Evolutionary conservation across 2,888 invertebrate genomes (phyloP).

Genomic region (Dexiosoma caninum): DNA sequence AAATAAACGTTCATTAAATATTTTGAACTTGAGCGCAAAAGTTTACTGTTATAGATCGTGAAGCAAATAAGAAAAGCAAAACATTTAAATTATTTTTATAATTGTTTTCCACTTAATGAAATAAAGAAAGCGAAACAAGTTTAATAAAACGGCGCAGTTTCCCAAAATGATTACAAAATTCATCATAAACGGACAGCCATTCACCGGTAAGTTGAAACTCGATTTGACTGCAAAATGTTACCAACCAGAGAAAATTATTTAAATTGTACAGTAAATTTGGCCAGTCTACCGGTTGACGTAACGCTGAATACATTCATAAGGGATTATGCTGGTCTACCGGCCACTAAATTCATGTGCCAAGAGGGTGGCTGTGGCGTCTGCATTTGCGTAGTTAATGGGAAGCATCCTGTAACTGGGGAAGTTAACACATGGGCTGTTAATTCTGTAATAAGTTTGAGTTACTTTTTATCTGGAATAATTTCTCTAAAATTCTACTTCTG

Average conservation of each 20-base stretch:
- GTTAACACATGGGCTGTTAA: constrained; percentile 80
- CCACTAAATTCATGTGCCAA: constrained; percentile 83
- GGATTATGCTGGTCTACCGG: constrained; percentile 80
- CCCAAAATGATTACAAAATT: constrained; percentile 69
- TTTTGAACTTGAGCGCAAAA: constrained; percentile 1
- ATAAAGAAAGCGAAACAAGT: not conserved
- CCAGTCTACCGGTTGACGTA: constrained; percentile 77
- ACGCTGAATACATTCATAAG: constrained; percentile 82
- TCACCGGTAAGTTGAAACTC: constrained; percentile 67
- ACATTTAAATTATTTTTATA: not conserved
- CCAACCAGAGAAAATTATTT: too few species aligned
- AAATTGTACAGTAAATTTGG: constrained; percentile 67
- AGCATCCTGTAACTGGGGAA: constrained; percentile 77
- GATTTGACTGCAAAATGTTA: too few species aligned
- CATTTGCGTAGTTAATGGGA: constrained; percentile 77
- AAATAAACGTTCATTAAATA: constrained; percentile 5
- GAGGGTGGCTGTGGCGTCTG: constrained; percentile 85
- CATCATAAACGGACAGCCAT: constrained; percentile 69
- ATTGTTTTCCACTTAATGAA: too few species aligned
- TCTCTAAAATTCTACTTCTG: not conserved
- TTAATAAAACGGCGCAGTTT: not conserved
- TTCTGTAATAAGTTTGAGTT: constrained; percentile 79
- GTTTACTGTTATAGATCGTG: not conserved
- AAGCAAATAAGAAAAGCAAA: not conserved
- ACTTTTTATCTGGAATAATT: not conserved